Evolutionary conservation across 1,140 invertebrate genomes (phyloP), one percentile per base, ranked within the genome.

Genomic region (Delia radicum): DNA sequence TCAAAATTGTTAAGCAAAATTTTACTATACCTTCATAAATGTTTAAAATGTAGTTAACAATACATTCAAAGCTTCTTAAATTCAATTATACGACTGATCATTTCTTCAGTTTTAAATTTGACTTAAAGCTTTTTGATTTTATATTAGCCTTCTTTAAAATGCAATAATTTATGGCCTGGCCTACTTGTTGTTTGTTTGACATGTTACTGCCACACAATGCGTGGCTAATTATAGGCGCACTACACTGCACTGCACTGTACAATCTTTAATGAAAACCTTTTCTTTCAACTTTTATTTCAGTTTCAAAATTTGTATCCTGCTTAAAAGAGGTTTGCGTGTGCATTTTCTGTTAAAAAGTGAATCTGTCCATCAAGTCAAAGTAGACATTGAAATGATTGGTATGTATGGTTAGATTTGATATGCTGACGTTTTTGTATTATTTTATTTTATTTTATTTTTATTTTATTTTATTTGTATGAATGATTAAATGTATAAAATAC

Each of bases 191-290:
- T 21, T 55, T n/a, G 48, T 33, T 69, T 69, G 65, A 69, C 31
- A 33, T 33, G 65, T 33, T 27, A 7, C 29, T 37, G 65, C 65
- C 65, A 69, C 65, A 69, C 65, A 69, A 69, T 69, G 65, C n/a
- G 65, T 69, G n/a, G 65, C 65, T 69, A 37, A 69, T 69, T 69
- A 69, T 24, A 69, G 65, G 29, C 65, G 65, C 65, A 69, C 65
- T 33, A 18, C n/a, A 10, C n/a, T 55, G 21, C 37, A 3, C 37
- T 42, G 37, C 37, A 42, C n/a, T 42, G n/a, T 3, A 55, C n/a
- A 55, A 55, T 55, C 24, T 18, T 55, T 55, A 55, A 55, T 55
- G 48, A 55, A 55, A 55, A 7, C 46, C 46, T 48, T 18, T 48
- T 6, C 46, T 48, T 48, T 48, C 8, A n/a, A n/a, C n/a, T 48